Percentiles rank a stretch among this genome's conserved stretches.
phyloP scores from a whole-genome alignment of 2,113 vertebrate species.

The Crotalus tigris region DNA sequence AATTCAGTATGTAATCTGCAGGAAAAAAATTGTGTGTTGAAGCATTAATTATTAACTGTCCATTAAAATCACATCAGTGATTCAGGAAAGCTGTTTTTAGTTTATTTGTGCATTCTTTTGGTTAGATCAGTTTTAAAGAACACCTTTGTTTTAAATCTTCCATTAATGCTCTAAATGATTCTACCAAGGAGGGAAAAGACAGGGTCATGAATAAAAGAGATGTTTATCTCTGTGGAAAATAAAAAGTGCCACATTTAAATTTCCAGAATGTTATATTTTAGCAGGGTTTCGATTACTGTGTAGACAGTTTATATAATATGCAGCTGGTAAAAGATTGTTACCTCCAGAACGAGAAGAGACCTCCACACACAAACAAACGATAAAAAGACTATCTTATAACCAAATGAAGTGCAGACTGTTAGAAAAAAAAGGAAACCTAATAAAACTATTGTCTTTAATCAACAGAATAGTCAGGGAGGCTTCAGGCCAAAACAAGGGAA shows the following conservation, averaged over 20 bases:
- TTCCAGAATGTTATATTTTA: constrained; percentile 36
- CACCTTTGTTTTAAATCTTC: constrained; percentile 22
- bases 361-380: not conserved
- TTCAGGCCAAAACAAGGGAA: constrained; percentile 24
- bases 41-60: constrained; percentile 20
- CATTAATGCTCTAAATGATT: constrained; percentile 13
- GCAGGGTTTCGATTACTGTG: not conserved
- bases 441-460: constrained; percentile 20
- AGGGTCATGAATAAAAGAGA: constrained; percentile 8
- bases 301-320: not conserved
- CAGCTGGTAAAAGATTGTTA: not conserved
- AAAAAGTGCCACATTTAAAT: constrained; percentile 41
- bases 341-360: not conserved
- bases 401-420: not conserved
- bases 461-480: constrained; percentile 10
- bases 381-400: not conserved
- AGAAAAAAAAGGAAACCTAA: not conserved
- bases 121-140: constrained; percentile 37
- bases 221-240: constrained; percentile 41
- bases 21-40: constrained; percentile 10
- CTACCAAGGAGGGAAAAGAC: not conserved
- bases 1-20: constrained; percentile 14
- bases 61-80: constrained; percentile 21
- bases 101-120: constrained; percentile 18
- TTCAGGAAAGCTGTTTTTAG: not conserved